Evolutionary conservation across 2,797 vertebrate species (phyloP).

Genomic region (Crenuchus spilurus): DNA sequence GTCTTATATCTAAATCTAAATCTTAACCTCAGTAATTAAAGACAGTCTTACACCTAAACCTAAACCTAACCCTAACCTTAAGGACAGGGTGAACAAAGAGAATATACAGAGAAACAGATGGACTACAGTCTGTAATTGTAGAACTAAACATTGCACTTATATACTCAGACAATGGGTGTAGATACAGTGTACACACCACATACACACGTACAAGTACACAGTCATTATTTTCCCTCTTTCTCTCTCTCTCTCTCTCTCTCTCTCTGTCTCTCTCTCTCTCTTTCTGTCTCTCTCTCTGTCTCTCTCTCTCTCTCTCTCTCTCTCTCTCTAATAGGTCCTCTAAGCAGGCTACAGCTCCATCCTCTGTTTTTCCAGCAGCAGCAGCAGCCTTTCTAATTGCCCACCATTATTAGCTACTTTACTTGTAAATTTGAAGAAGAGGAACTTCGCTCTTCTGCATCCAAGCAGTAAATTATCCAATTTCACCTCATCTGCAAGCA

Average conservation of each 20-base stretch:
- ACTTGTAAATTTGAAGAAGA: conserved; percentile 82
- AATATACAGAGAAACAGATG: no score
- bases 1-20: no score
- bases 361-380: conserved; percentile 74
- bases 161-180: no score
- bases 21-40: no score
- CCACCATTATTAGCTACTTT: conserved; percentile 83
- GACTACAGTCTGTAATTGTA: no score
- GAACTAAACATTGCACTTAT: no score
- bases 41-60: no score
- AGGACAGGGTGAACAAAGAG: no score
- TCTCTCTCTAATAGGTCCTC: conserved; percentile 62
- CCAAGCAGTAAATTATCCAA: conserved; percentile 85
- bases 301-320: conserved; percentile 10
- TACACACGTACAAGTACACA: background rate
- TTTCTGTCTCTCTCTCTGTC: background rate
- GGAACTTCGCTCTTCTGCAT: conserved; percentile 79
- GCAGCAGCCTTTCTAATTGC: conserved; percentile 77
- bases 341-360: conserved; percentile 77
- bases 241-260: no score
- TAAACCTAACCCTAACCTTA: no score
- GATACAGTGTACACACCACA: background rate
- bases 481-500: conserved; percentile 79
- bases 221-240: background rate
- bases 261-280: background rate